Evolutionary conservation across 2,113 vertebrate species (phyloP).

Genomic region (Pollimyrus isidori): DNA sequence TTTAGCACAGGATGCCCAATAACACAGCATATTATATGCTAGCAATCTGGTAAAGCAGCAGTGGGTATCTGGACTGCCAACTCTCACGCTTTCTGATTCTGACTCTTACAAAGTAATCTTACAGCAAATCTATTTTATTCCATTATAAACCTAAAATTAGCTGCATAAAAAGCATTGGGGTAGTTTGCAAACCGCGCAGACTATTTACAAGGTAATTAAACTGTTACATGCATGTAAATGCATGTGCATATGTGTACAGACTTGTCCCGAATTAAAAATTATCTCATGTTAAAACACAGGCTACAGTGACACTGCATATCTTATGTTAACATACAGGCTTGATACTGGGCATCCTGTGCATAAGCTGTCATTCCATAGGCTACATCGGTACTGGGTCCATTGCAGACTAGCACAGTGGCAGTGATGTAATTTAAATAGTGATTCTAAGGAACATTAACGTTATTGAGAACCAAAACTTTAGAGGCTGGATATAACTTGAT

Average conservation of each 20-base stretch:
- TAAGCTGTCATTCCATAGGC: background rate
- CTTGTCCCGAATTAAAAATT: no score
- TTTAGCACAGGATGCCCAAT: background rate
- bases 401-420: background rate
- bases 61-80: background rate
- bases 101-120: no score
- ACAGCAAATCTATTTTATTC: no score
- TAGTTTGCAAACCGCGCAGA: no score
- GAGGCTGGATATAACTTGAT: background rate
- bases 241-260: no score
- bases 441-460: background rate
- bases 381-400: background rate
- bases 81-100: no score
- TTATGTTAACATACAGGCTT: background rate
- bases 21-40: no score
- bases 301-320: background rate
- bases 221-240: no score
- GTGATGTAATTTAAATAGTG: background rate
- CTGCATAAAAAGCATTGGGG: no score
- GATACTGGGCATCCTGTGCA: background rate
- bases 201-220: no score
- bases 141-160: no score
- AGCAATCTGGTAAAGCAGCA: background rate
- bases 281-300: background rate
- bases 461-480: background rate